Conservation (phyloP, 2,888 invertebrate species). For the Troilus luridus region DNA sequence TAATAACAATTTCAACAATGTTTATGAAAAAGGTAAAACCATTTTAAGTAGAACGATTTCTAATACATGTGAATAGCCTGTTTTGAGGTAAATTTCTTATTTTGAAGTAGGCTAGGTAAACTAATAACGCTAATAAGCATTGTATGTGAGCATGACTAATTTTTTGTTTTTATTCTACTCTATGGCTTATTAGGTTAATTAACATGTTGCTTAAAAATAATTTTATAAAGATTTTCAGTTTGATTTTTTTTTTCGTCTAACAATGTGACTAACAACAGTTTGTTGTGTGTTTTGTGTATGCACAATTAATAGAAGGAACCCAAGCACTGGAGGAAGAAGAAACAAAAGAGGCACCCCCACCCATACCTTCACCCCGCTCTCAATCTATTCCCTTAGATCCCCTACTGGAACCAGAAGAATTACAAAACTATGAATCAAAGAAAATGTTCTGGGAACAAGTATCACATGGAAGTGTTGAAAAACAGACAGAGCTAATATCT, state of each 20-base stretch:
- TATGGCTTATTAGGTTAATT: conserved; percentile 7
- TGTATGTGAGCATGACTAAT: conserved; percentile 35
- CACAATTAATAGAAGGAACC: conserved; percentile 64
- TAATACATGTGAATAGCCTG: conserved; percentile 35
- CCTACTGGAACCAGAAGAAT: conserved; percentile 65
- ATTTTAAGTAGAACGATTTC: not conserved
- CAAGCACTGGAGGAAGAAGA: conserved; percentile 64
- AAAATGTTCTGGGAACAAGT: conserved; percentile 73
- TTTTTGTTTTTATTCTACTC: not conserved
- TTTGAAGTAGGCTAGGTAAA: conserved; percentile 15
- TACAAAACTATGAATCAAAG: conserved; percentile 70
- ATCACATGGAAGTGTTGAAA: conserved; percentile 67
- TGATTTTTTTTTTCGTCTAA: conserved; percentile 55
- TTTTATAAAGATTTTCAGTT: conserved; percentile 9
- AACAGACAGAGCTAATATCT: conserved; percentile 67
- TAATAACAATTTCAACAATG: conserved; percentile 19
- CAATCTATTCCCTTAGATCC: conserved; percentile 54
- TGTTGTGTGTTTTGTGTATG: conserved; percentile 58
- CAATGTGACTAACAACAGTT: conserved; percentile 59
- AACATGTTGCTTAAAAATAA: conserved; percentile 25
- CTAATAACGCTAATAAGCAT: conserved; percentile 12
- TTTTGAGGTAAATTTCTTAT: not conserved
- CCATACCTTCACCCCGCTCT: conserved; percentile 65
- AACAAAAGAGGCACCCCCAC: conserved; percentile 63
- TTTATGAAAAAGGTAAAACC: conserved; percentile 31